A percentile compares a stretch with the other conserved stretches of the same genome.
These are phyloP conservation scores for Digitonthophagus gazella DNA, from an alignment of 2,888 invertebrate species.

Conservation along the genomic window DNA sequence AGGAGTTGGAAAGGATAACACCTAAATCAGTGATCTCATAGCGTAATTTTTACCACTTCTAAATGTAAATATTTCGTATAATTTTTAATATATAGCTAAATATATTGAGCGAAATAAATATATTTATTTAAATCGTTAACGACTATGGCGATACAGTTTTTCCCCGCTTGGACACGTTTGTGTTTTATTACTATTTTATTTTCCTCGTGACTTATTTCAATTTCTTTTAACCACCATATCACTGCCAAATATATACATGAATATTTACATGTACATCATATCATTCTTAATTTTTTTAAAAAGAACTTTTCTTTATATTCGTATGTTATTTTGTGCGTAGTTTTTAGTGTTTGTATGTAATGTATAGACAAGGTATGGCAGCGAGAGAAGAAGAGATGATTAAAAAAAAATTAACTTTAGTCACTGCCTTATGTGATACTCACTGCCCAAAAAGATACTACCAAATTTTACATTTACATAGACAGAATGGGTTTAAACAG, in stretches of 20 bases:
- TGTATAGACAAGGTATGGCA: constrained; percentile 24
- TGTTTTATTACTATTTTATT: constrained; percentile 10
- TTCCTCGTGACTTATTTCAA: constrained; percentile 4
- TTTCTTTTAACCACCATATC: constrained; percentile 24
- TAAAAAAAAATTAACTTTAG: constrained; percentile 23
- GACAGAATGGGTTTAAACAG: constrained; percentile 42
- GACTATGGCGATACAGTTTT: constrained; percentile 16
- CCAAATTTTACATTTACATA: constrained; percentile 38
- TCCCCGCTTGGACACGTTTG: constrained; percentile 6
- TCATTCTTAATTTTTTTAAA: constrained; percentile 17
- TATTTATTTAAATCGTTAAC: constrained; percentile 27
- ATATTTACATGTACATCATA: constrained; percentile 20
- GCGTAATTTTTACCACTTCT: constrained; percentile 29
- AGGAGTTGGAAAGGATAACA: constrained; percentile 34
- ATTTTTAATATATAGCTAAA: constrained; percentile 26
- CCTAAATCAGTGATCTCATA: constrained; percentile 45
- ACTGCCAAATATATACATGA: constrained; percentile 24
- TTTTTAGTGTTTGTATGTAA: constrained; percentile 19
- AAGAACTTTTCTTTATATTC: constrained; percentile 11
- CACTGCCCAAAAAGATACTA: constrained; percentile 38
- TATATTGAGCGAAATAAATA: constrained; percentile 22
- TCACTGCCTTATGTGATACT: constrained; percentile 48
- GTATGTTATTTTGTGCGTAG: constrained; percentile 21
- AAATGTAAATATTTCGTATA: constrained; percentile 25
- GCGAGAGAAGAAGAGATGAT: constrained; percentile 27